Percentiles rank a stretch among this genome's conserved stretches.
Evolutionary conservation across 2,797 vertebrate genomes (phyloP).

Genomic region (Sphaeramia orbicularis): DNA sequence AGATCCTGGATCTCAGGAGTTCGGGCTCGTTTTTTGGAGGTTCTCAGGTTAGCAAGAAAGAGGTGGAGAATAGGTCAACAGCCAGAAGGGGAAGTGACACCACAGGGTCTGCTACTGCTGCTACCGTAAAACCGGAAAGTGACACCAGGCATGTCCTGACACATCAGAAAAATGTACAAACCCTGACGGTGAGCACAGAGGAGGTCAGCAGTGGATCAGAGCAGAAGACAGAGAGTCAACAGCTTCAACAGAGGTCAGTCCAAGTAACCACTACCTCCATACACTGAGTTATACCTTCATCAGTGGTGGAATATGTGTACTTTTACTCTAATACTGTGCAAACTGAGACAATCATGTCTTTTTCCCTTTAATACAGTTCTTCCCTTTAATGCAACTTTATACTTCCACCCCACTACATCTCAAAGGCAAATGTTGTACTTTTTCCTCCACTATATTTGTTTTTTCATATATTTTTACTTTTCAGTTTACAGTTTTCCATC

Average conservation of each 20-base stretch:
- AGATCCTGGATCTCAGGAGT: constrained; percentile 86
- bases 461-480: no score
- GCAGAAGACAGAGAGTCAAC: constrained; percentile 60
- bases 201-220: constrained; percentile 50
- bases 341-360: no score
- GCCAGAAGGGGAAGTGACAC: constrained; percentile 57
- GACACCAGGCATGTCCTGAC: constrained; percentile 7
- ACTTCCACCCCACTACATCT: no score
- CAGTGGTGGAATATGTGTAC: no score
- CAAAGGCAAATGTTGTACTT: no score
- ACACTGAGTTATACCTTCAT: not conserved
- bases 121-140: constrained; percentile 29
- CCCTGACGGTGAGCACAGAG: constrained; percentile 8
- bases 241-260: constrained; percentile 85
- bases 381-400: no score
- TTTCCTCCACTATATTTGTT: no score
- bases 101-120: constrained; percentile 40
- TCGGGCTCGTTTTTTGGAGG: constrained; percentile 47
- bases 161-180: constrained; percentile 29
- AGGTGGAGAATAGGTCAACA: constrained; percentile 25
- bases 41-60: constrained; percentile 37
- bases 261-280: not conserved
- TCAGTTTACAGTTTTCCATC: no score
- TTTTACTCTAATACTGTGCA: no score
- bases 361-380: no score